Percentiles rank a stretch among this genome's conserved stretches.
Conservation (phyloP, 1,140 invertebrate species). For the Drosophila elegans region DNA sequence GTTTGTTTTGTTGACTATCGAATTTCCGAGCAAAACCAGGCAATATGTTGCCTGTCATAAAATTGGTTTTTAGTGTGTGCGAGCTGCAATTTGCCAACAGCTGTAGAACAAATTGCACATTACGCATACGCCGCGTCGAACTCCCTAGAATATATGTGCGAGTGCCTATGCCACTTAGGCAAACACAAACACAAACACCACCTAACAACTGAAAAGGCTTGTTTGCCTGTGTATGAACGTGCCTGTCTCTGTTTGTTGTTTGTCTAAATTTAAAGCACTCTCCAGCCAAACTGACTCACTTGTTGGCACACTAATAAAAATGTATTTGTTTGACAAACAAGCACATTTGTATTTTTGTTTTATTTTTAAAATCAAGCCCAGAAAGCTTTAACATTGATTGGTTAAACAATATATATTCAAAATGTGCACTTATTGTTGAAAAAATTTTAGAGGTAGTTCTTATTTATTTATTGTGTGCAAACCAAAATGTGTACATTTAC, state of each 20-base stretch:
- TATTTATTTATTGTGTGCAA: not conserved
- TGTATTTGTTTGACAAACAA: conserved; percentile 1
- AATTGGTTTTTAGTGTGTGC: conserved; percentile 47
- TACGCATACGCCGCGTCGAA: conserved; percentile 73
- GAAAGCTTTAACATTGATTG: not conserved
- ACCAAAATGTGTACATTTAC: too few relatives aligned
- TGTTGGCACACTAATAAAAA: conserved; percentile 16
- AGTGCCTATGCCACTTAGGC: conserved; percentile 42
- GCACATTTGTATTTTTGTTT: not conserved
- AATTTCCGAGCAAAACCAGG: conserved; percentile 48
- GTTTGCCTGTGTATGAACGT: conserved; percentile 52
- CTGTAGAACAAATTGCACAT: conserved; percentile 78
- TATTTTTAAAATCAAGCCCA: not conserved
- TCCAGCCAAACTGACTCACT: conserved; percentile 16
- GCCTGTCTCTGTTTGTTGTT: conserved; percentile 51
- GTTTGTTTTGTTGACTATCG: conserved; percentile 59
- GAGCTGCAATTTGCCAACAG: conserved; percentile 71
- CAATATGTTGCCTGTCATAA: conserved; percentile 71
- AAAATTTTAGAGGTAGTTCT: too few relatives aligned
- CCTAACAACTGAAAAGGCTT: conserved; percentile 58
- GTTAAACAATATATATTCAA: not conserved
- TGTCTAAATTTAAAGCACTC: conserved; percentile 78
- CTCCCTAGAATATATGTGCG: conserved; percentile 15
- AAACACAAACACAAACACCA: conserved; percentile 44
- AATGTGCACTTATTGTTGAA: not conserved